Evolutionary conservation across 2,797 vertebrate genomes (phyloP).

Genomic region (Aplochiton taeniatus): DNA sequence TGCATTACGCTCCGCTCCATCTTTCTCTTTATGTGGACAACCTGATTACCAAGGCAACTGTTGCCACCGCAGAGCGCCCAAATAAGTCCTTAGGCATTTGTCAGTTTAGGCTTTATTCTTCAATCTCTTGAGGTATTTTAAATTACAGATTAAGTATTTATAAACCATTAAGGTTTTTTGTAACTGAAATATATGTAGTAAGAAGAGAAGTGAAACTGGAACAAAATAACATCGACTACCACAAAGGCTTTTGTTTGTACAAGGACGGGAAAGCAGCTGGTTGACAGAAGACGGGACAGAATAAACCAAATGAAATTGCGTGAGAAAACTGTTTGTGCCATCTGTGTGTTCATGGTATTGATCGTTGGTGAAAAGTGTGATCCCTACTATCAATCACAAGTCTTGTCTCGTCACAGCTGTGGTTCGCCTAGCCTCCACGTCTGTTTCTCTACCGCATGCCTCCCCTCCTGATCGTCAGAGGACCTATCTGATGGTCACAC

Average conservation of each 20-base stretch:
- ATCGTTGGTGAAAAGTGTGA: no score
- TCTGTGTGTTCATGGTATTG: background rate
- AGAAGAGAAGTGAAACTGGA: background rate
- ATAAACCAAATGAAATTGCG: conserved; percentile 63
- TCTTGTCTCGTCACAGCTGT: conserved; percentile 49
- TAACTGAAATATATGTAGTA: background rate
- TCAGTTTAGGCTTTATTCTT: conserved; percentile 38
- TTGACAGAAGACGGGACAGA: conserved; percentile 3
- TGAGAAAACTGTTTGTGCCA: conserved; percentile 46
- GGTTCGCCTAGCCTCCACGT: conserved; percentile 59
- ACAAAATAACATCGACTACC: conserved; percentile 5
- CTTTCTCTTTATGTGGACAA: conserved; percentile 46
- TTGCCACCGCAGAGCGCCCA: conserved; percentile 57
- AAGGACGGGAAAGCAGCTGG: conserved; percentile 13
- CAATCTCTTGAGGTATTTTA: background rate
- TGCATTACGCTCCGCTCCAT: conserved; percentile 20
- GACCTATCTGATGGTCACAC: conserved; percentile 45
- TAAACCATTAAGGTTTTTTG: background rate
- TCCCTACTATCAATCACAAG: background rate
- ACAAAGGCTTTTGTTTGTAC: conserved; percentile 17
- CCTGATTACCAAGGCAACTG: conserved; percentile 68
- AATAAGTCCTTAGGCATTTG: conserved; percentile 31
- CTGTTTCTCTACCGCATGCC: conserved; percentile 42
- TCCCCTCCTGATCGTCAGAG: conserved; percentile 34
- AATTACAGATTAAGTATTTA: background rate